Evolutionary conservation across 1,140 invertebrate genomes (phyloP).

Genomic region (Holotrichia oblita): DNA sequence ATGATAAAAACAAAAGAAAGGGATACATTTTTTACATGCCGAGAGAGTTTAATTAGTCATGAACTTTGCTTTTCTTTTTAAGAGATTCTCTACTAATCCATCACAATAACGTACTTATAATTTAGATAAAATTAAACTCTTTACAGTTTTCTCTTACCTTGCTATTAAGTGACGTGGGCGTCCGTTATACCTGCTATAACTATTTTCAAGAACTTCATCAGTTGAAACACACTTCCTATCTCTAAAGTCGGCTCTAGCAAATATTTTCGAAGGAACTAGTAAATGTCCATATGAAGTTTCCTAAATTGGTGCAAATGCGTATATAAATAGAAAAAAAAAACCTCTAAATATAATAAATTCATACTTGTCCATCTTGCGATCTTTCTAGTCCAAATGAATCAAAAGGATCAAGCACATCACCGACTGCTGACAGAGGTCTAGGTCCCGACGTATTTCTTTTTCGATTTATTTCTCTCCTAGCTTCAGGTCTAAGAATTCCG

Average conservation of each 20-base stretch:
- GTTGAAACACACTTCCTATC: conserved; percentile 58
- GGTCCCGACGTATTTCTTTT: conserved; percentile 83
- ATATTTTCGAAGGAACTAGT: conserved; percentile 74
- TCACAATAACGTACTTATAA: too few species aligned
- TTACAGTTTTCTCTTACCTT: conserved; percentile 63
- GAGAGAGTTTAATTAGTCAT: too few species aligned
- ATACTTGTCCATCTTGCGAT: conserved; percentile 83
- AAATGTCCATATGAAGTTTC: conserved; percentile 89
- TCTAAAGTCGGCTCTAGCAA: conserved; percentile 62
- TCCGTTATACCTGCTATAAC: conserved; percentile 54
- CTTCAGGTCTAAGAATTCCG: conserved; percentile 68
- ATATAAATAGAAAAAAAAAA: background rate
- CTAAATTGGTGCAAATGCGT: conserved; percentile 53
- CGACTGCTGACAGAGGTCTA: conserved; percentile 83
- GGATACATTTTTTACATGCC: too few species aligned
- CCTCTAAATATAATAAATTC: background rate
- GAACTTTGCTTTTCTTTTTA: too few species aligned
- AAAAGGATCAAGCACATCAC: conserved; percentile 85
- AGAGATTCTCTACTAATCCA: too few species aligned
- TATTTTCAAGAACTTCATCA: conserved; percentile 52
- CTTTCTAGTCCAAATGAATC: conserved; percentile 83
- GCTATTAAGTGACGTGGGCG: conserved; percentile 72
- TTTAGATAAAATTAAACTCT: too few species aligned
- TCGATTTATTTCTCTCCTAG: conserved; percentile 78
- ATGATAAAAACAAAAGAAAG: too few species aligned